These are phyloP conservation scores for Mycetomoellerius zeteki DNA, from an alignment of 1,140 invertebrate genomes.

Conservation along the genomic window DNA sequence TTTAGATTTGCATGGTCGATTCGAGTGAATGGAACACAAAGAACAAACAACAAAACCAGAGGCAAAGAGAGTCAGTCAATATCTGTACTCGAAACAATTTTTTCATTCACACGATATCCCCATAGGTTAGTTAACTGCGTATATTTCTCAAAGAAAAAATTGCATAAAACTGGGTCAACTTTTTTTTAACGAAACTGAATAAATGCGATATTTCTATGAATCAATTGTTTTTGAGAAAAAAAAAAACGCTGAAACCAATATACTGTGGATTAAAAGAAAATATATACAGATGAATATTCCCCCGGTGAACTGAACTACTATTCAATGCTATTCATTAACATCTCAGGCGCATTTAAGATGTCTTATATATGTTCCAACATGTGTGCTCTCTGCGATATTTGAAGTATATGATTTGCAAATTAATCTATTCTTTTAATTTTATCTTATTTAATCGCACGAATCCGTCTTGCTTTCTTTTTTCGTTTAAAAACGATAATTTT, in stretches of 20 bases:
- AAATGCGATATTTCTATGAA: background rate
- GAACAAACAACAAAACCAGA: background rate
- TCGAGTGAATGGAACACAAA: constrained; percentile 9
- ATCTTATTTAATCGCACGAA: background rate
- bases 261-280: background rate
- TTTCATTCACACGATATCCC: background rate
- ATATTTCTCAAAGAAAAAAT: constrained; percentile 25
- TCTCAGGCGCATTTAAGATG: too few relatives aligned
- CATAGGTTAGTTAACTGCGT: constrained; percentile 4
- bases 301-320: constrained; percentile 92
- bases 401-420: constrained; percentile 34
- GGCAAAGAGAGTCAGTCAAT: background rate
- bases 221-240: background rate
- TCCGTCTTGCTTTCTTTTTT: background rate
- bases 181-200: constrained; percentile 17
- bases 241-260: background rate
- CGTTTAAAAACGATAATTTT: background rate
- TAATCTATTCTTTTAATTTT: background rate
- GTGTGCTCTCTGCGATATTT: background rate
- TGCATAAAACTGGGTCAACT: constrained; percentile 3
- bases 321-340: constrained; percentile 69
- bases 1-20: constrained; percentile 12
- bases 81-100: constrained; percentile 12
- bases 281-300: constrained; percentile 93
- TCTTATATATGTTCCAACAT: too few relatives aligned